Evolutionary conservation across 2,888 invertebrate species (phyloP), one percentile per base, ranked within the genome.

Genomic region (Andrena flavipes): DNA sequence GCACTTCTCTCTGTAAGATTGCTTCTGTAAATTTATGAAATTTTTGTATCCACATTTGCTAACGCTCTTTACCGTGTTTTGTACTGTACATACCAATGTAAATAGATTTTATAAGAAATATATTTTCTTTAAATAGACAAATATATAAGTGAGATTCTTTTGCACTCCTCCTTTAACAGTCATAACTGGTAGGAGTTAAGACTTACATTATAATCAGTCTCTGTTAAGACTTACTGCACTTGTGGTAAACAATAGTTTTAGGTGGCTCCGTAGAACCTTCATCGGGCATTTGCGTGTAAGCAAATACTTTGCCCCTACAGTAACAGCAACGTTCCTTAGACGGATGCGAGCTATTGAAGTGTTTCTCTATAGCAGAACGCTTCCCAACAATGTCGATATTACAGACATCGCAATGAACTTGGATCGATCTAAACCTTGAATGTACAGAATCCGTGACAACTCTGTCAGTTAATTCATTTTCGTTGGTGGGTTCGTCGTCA

Each of bases 371-470:
- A n/a, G 85, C 88, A 48, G 65, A 23, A 35, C 84, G 63, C 51
- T 88, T 89, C 6, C 88, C 90, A 70, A 82, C 48, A 65, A 94
- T 82, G 16, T 85, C 80, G 4, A 77, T 63, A 33, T 89, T 84
- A 72, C 94, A 94, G 7, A 81, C 84, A 3, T 91, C 84, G 76
- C 94, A 94, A 16, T 88, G 88, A 59, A 93, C 85, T 20, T 84
- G 76, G 6, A 35, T 72, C 26, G 85, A 71, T 23, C 87, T 82
- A 72, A 94, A 91, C 80, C 93, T 89, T 59, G 85, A 90, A 64
- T 94, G 93, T 6, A 92, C 91, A 2, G 93, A 91, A 76, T 94
- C 93, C 0, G 93, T 92, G 20, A 91, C 92, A 42, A 81, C 91
- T 76, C 88, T 84, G 23, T 67, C 90, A 6, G 35, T 63, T 0